These are phyloP conservation scores for Zosterops borbonicus DNA, from an alignment of 2,113 vertebrate species.

Conservation along the genomic window DNA sequence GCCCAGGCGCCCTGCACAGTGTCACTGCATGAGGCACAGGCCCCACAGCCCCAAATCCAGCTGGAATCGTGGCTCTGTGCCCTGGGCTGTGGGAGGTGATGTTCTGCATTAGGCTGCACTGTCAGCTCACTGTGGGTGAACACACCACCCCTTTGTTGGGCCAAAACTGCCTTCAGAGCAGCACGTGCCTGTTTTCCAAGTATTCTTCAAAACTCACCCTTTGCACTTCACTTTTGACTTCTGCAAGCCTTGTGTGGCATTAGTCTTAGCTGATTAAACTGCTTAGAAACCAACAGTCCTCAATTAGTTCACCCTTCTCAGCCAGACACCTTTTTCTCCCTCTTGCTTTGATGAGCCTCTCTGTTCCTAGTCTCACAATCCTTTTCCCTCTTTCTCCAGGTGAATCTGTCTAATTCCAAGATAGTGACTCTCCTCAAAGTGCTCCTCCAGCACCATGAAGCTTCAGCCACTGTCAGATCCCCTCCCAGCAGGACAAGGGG, in stretches of 20 bases:
- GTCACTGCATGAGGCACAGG: accelerated
- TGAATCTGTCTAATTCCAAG: too few relatives aligned
- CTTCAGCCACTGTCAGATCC: accelerated
- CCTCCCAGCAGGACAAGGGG: not conserved
- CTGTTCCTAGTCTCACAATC: not conserved
- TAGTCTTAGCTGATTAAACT: not conserved
- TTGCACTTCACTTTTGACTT: not conserved
- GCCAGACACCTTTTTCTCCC: not conserved
- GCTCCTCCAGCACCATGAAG: accelerated
- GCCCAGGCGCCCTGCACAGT: accelerated
- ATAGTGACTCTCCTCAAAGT: not conserved
- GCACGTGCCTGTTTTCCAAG: accelerated
- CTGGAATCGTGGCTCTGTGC: not conserved
- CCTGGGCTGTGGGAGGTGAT: accelerated
- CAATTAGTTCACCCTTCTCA: not conserved
- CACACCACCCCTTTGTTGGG: accelerated
- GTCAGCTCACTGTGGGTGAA: accelerated
- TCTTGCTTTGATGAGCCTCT: not conserved
- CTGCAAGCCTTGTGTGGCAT: not conserved
- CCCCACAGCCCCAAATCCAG: accelerated
- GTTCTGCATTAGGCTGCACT: accelerated
- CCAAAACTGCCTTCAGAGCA: accelerated
- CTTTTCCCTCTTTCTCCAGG: not conserved
- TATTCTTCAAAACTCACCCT: not conserved
- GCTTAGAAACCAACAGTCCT: not conserved